These are phyloP conservation scores for Bhutanitis thaidina DNA, from an alignment of 2,888 invertebrate species.

Conservation along the genomic window DNA sequence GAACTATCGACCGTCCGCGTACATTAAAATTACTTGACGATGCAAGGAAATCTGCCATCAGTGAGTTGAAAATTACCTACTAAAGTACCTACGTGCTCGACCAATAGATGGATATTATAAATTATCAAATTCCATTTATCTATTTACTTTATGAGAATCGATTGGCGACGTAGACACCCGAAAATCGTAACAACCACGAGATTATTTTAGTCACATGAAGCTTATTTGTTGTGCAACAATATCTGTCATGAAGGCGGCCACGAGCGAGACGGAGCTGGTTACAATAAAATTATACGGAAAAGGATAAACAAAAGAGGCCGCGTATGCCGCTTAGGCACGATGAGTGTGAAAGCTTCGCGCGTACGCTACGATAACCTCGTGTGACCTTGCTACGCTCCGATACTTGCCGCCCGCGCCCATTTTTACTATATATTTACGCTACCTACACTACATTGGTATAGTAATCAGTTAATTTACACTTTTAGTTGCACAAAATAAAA, in stretches of 20 bases:
- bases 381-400: conserved; percentile 47
- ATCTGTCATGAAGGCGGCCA: too few species aligned
- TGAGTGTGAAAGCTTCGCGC: conserved; percentile 54
- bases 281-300: conserved; percentile 6
- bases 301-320: conserved; percentile 34
- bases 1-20: conserved; percentile 45
- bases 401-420: conserved; percentile 40
- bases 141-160: too few species aligned
- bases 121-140: too few species aligned
- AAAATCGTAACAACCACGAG: too few species aligned
- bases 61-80: conserved; percentile 1
- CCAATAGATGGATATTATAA: too few species aligned
- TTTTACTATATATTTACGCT: conserved; percentile 20
- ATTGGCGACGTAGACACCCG: too few species aligned
- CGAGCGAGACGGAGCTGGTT: background rate
- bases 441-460: too few species aligned
- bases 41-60: background rate
- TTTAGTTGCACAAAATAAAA: too few species aligned
- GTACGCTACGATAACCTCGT: conserved; percentile 55
- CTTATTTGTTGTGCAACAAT: too few species aligned
- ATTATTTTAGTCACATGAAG: too few species aligned
- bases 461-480: too few species aligned
- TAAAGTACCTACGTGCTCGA: too few species aligned
- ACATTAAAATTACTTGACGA: conserved; percentile 43
- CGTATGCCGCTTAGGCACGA: conserved; percentile 38